These are phyloP conservation scores for Osmerus mordax DNA, from an alignment of 2,113 vertebrate species.

Conservation along the genomic window DNA sequence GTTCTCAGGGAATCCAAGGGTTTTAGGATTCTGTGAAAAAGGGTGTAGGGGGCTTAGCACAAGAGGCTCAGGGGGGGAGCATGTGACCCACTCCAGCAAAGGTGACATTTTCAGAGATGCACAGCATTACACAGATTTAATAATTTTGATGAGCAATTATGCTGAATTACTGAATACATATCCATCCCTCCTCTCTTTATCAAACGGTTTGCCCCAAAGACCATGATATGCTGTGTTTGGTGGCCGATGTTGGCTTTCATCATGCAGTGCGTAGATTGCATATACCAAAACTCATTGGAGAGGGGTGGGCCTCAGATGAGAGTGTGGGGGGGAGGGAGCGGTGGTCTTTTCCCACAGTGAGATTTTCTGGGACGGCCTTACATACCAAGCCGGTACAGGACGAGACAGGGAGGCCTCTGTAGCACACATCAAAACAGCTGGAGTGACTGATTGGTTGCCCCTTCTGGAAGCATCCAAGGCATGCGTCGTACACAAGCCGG, in stretches of 20 bases:
- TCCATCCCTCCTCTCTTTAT: not conserved
- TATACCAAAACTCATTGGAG: constrained; percentile 54
- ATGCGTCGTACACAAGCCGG: constrained; percentile 64
- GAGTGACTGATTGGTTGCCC: constrained; percentile 63
- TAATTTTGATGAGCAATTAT: no score
- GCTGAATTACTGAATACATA: no score
- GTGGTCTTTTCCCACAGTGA: constrained; percentile 54
- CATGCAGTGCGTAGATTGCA: constrained; percentile 46
- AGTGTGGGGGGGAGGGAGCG: constrained; percentile 10
- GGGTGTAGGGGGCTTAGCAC: not conserved
- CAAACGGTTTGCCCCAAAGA: not conserved
- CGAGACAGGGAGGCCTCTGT: constrained; percentile 58
- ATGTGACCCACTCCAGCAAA: not conserved
- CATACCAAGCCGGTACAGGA: constrained; percentile 37
- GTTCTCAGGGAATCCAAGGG: not conserved
- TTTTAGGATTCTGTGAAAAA: not conserved
- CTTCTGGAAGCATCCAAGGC: constrained; percentile 58
- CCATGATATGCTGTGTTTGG: constrained; percentile 39
- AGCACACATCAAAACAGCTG: constrained; percentile 64
- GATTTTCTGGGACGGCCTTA: constrained; percentile 57
- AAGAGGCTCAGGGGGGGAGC: no score
- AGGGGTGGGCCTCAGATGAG: not conserved
- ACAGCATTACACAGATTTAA: no score
- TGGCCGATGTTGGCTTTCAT: constrained; percentile 52
- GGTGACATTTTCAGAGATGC: not conserved